Evolutionary conservation across 2,797 vertebrate genomes (phyloP).

Genomic region (Lacerta bilineata): DNA sequence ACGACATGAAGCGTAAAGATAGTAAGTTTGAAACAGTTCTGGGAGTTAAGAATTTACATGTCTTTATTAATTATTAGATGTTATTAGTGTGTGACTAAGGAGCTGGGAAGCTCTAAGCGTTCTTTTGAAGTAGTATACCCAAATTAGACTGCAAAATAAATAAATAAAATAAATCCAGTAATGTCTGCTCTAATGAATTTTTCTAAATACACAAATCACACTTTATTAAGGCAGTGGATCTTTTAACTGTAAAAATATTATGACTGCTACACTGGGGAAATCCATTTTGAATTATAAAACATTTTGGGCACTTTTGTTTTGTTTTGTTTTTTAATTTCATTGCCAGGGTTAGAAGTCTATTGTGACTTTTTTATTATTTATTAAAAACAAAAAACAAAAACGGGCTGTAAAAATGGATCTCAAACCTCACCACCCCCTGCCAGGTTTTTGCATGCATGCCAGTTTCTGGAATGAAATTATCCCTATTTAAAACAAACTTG

Average conservation of each 20-base stretch:
- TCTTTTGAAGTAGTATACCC: slow-evolving; percentile 80
- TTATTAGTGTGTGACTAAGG: slow-evolving; percentile 80
- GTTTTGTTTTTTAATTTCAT: slow-evolving; percentile 41
- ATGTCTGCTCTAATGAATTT: slow-evolving; percentile 74
- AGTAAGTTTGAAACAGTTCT: slow-evolving; percentile 79
- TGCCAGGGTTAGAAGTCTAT: slow-evolving; percentile 33
- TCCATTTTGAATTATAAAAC: slow-evolving; percentile 63
- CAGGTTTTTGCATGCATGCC: slow-evolving; percentile 44
- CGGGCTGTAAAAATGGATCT: slow-evolving; percentile 44
- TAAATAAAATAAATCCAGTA: slow-evolving; percentile 71
- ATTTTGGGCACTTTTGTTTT: slow-evolving; percentile 62
- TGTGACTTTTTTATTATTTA: slow-evolving; percentile 30
- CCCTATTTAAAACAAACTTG: slow-evolving; percentile 66
- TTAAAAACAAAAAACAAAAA: background rate
- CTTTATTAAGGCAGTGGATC: slow-evolving; percentile 75
- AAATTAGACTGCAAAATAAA: slow-evolving; percentile 78
- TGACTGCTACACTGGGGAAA: slow-evolving; percentile 68
- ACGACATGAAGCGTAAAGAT: slow-evolving; percentile 73
- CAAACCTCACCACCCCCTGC: slow-evolving; percentile 8
- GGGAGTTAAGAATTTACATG: slow-evolving; percentile 81
- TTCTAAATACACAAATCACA: slow-evolving; percentile 73
- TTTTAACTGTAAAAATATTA: slow-evolving; percentile 76
- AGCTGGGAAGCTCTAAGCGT: slow-evolving; percentile 77
- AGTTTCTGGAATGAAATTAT: slow-evolving; percentile 60
- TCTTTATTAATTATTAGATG: slow-evolving; percentile 81